Percentiles rank a stretch among this genome's conserved stretches.
These are phyloP conservation scores for Pogonus chalceus DNA, from an alignment of 1,140 invertebrate genomes.

Conservation along the genomic window DNA sequence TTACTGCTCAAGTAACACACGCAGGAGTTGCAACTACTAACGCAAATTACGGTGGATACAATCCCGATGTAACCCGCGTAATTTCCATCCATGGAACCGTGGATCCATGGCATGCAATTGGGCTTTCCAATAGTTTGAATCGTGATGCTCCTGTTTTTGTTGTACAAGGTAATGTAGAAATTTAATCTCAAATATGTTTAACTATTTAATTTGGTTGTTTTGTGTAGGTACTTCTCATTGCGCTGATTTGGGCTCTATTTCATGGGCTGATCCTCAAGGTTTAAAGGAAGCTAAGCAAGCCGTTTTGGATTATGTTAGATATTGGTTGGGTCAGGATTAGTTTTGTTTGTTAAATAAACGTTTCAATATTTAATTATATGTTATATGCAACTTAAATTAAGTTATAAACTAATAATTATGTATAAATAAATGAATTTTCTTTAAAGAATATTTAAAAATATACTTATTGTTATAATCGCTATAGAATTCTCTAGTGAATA, in stretches of 20 bases:
- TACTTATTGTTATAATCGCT: too few relatives aligned
- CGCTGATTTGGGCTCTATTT: background rate
- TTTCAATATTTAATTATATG: too few relatives aligned
- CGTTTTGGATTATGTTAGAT: too few relatives aligned
- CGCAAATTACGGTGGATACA: constrained; percentile 44
- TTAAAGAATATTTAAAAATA: too few relatives aligned
- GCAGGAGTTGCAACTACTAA: constrained; percentile 46
- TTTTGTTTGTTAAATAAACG: too few relatives aligned
- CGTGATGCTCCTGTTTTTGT: constrained; percentile 41
- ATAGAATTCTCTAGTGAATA: too few relatives aligned
- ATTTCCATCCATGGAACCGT: constrained; percentile 52
- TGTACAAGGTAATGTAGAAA: constrained; percentile 22
- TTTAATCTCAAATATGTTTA: background rate
- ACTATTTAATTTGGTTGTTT: background rate
- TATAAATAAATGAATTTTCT: too few relatives aligned
- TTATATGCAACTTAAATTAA: too few relatives aligned
- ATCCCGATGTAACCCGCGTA: constrained; percentile 46
- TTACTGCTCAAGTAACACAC: constrained; percentile 37
- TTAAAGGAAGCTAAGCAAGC: too few relatives aligned
- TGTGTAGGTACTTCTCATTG: background rate
- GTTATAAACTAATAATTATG: too few relatives aligned
- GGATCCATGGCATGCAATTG: constrained; percentile 55
- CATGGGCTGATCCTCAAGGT: too few relatives aligned
- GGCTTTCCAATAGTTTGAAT: constrained; percentile 43
- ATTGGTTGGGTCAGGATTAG: too few relatives aligned